Base-by-base conservation (phyloP, 2,888 invertebrate genomes). In the Hylaea fasciaria region DNA sequence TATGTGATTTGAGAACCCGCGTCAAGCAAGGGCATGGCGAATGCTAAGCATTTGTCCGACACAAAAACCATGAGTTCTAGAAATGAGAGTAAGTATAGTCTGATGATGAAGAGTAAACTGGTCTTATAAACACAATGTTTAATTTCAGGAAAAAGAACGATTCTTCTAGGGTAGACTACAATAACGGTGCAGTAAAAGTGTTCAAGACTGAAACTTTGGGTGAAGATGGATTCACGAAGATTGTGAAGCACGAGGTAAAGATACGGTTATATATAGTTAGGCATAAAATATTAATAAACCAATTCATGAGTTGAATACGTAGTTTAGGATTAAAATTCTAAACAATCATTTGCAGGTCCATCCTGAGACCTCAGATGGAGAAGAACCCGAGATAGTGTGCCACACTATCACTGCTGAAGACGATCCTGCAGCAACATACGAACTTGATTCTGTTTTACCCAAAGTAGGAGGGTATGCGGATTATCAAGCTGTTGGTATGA, bases 161-260 rank as follows among this genome's bases (percentile, higher is more conserved):
- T 11, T 64, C 70, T 37, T 85, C 83, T 0, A 78, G 87, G 57
- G 63, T 82, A 9, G 86, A 86, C 49, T 80, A 77, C 68, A 86
- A 87, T 52, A 45, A 76, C 8, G 87, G 86, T 0, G 75, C 78
- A 32, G 82, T 81, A 0, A 84, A 81, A 57, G 68, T 83, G 13
- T 45, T 9, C 29, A 53, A 35, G 47, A 43, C 10, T 65, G 59
- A 35, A 1, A 40, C 49, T 5, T 68, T 62, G n/a, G 1, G 64
- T 0, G 39, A 53, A n/a, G 32, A 28, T 16, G 37, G 35, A 16
- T 4, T 62, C 44, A 37, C 76, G 77, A 12, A 7, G 10, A 40
- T 37, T n/a, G 37, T 70, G 0, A 65, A 61, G 58, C 82, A 73
- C 62, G 55, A 75, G 68, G 83, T 81, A 65, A 43, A n/a, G 55